These are phyloP conservation scores for Taeniopygia guttata DNA, from an alignment of 2,797 vertebrate genomes.

Conservation along the genomic window DNA sequence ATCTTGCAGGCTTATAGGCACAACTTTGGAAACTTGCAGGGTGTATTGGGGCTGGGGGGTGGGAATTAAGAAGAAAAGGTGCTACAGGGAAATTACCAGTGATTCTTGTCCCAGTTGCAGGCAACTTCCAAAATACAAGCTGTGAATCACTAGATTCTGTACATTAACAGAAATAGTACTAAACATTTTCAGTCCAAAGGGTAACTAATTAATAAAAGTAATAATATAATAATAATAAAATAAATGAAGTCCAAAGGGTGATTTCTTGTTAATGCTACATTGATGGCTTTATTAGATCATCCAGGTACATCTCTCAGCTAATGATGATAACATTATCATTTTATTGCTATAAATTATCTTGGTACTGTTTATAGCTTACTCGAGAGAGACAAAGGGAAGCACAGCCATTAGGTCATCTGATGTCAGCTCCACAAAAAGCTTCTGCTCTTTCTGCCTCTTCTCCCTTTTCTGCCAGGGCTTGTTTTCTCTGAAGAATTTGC, in stretches of 20 bases:
- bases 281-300: background rate
- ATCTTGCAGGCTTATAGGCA: background rate
- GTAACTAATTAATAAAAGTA: background rate
- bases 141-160: background rate
- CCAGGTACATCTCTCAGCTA: background rate
- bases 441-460: background rate
- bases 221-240: background rate
- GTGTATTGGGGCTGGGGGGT: fast-evolving
- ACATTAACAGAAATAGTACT: fast-evolving
- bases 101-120: background rate
- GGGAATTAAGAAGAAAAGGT: background rate
- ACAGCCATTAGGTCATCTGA: background rate
- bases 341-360: background rate
- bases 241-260: background rate
- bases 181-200: background rate
- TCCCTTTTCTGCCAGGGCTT: background rate
- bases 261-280: background rate
- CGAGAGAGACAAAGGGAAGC: background rate
- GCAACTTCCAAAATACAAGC: background rate
- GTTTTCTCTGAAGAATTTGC: background rate
- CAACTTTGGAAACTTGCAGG: background rate
- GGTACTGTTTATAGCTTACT: background rate
- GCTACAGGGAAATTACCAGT: background rate
- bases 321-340: background rate
- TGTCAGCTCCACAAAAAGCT: background rate